Evolutionary conservation across 2,888 invertebrate genomes (phyloP).

Genomic region (Drosophila pegasa): DNA sequence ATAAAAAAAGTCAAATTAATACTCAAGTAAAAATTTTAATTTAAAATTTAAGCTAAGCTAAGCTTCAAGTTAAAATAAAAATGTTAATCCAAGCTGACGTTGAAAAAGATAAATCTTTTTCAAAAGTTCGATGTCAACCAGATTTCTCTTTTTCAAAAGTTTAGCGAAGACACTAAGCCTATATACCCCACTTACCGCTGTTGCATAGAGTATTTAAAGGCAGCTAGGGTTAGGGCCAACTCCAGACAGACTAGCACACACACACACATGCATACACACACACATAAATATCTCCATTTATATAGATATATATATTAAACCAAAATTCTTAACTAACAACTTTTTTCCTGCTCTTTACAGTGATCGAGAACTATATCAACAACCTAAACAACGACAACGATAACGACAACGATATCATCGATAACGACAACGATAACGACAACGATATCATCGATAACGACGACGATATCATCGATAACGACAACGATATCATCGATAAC

Average conservation of each 20-base stretch:
- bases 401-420: slow-evolving; percentile 8
- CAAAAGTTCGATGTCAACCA: too few relatives aligned
- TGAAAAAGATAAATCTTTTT: too few relatives aligned
- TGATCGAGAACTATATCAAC: slow-evolving; percentile 24
- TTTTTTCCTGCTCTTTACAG: slow-evolving; percentile 56
- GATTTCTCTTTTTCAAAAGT: too few relatives aligned
- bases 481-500: slow-evolving; percentile 23
- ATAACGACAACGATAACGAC: too few relatives aligned
- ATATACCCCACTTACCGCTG: neutral
- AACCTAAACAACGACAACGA: too few relatives aligned
- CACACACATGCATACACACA: neutral
- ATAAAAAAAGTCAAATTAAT: too few relatives aligned
- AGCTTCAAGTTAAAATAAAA: too few relatives aligned
- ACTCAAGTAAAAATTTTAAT: too few relatives aligned
- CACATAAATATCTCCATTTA: neutral
- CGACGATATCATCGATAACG: neutral
- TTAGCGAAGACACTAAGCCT: too few relatives aligned
- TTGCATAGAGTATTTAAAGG: neutral
- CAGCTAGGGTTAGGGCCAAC: neutral
- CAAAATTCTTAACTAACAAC: slow-evolving; percentile 31
- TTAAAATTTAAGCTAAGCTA: too few relatives aligned
- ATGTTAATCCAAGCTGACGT: too few relatives aligned
- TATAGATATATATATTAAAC: neutral
- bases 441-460: too few relatives aligned
- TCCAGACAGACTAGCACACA: slow-evolving; percentile 6